These are phyloP conservation scores for Syrista parreyssii DNA, from an alignment of 2,888 invertebrate genomes.

Conservation along the genomic window DNA sequence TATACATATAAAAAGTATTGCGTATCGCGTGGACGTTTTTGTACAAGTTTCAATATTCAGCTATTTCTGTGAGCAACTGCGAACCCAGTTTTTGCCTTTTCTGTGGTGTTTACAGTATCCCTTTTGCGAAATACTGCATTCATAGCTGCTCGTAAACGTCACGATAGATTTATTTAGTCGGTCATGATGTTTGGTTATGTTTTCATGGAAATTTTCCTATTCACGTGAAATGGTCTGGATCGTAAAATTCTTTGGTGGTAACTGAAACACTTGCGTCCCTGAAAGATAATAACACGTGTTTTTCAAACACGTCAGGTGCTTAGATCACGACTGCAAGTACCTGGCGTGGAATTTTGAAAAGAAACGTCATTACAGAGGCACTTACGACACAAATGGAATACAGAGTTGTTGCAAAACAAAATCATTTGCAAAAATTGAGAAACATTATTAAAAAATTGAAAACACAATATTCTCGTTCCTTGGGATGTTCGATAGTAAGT, in stretches of 20 bases:
- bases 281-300: conserved; percentile 4
- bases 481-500: too few species aligned
- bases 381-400: background rate
- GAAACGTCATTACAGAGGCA: background rate
- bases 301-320: background rate
- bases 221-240: background rate
- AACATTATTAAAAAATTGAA: too few species aligned
- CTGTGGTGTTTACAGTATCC: background rate
- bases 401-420: background rate
- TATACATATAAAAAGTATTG: background rate
- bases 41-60: background rate
- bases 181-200: background rate
- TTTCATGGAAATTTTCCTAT: background rate
- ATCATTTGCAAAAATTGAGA: background rate
- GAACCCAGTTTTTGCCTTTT: background rate
- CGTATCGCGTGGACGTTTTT: background rate
- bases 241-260: background rate
- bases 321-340: background rate
- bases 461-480: too few species aligned
- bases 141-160: background rate
- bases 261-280: conserved; percentile 1
- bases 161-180: background rate
- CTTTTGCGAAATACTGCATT: background rate
- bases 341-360: background rate
- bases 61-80: background rate